A percentile compares a stretch with the other conserved stretches of the same genome.
phyloP scores from a whole-genome alignment of 2,797 vertebrate species.

The Lagocephalus sceleratus region DNA sequence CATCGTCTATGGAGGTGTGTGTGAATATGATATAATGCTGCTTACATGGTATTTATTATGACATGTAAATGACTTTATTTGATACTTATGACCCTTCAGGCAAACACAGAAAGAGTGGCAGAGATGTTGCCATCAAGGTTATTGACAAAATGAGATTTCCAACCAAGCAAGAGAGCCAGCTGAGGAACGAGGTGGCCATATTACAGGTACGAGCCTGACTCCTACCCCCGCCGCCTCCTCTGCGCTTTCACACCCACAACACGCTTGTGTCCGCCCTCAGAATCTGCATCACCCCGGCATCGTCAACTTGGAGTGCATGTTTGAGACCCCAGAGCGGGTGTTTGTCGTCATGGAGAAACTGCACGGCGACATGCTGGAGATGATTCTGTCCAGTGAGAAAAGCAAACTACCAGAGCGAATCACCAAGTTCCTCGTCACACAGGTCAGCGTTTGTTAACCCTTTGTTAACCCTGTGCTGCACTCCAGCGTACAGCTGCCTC shows the following conservation, averaged over 20 bases:
- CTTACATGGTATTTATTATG: neutral
- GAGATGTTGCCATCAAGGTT: constrained; percentile 97
- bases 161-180: constrained; percentile 97
- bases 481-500: too few relatives aligned
- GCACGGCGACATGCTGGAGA: constrained; percentile 97
- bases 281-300: constrained; percentile 98
- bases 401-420: constrained; percentile 93
- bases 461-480: too few relatives aligned
- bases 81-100: constrained; percentile 62
- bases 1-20: constrained; percentile 94
- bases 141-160: constrained; percentile 99
- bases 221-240: neutral
- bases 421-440: constrained; percentile 96
- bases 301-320: constrained; percentile 98
- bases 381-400: constrained; percentile 97
- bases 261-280: constrained; percentile 56
- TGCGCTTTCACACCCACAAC: neutral
- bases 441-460: constrained; percentile 75
- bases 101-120: constrained; percentile 95
- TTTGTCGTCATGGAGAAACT: constrained; percentile 99
- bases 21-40: neutral
- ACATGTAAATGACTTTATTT: neutral
- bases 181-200: constrained; percentile 97
- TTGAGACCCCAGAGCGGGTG: constrained; percentile 94
- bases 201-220: constrained; percentile 82